A percentile compares a stretch with the other conserved stretches of the same genome.
phyloP scores from a whole-genome alignment of 1,140 invertebrate genomes.

The Archivesica marissinica region DNA sequence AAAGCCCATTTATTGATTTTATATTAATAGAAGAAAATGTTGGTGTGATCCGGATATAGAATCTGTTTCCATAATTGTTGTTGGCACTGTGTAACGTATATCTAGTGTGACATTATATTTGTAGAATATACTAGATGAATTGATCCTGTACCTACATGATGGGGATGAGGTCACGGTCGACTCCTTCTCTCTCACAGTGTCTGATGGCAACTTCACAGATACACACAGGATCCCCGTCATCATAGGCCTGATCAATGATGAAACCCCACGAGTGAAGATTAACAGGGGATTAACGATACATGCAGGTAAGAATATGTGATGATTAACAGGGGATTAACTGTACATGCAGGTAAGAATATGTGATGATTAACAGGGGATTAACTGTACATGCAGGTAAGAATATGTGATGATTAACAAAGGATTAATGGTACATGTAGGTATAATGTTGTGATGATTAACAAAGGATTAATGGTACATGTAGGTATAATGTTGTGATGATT shows the following conservation, averaged over 20 bases:
- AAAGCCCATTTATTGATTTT: no score
- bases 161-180: slow-evolving; percentile 81
- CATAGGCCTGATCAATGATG: slow-evolving; percentile 83
- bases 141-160: slow-evolving; percentile 83
- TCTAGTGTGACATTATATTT: slow-evolving; percentile 22
- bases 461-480: no score
- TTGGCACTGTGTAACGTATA: background rate
- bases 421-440: no score
- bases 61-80: background rate
- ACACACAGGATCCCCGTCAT: slow-evolving; percentile 78
- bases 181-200: slow-evolving; percentile 78
- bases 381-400: no score
- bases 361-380: no score
- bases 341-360: no score
- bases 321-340: background rate
- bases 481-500: no score
- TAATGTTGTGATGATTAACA: no score
- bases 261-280: slow-evolving; percentile 82
- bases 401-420: no score
- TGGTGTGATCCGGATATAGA: background rate
- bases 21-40: background rate
- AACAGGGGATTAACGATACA: slow-evolving; percentile 83
- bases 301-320: slow-evolving; percentile 66
- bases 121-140: slow-evolving; percentile 78
- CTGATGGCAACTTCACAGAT: slow-evolving; percentile 81